phyloP scores from a whole-genome alignment of 2,888 invertebrate genomes.

The Branchellion lobata region DNA sequence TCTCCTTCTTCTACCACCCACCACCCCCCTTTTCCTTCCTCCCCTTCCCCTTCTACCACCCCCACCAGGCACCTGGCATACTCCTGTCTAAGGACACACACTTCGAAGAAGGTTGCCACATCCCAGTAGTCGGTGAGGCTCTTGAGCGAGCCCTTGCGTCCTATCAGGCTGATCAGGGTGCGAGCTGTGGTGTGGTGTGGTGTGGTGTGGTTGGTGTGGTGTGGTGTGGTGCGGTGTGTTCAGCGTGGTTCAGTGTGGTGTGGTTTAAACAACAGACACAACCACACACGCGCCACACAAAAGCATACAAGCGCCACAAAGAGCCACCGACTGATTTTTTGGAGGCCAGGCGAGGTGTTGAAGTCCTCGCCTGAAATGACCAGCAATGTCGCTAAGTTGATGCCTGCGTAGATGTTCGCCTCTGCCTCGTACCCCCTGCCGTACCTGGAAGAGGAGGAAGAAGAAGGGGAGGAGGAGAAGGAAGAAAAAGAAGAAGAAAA shows the following conservation, averaged over 20 bases:
- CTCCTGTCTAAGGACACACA: slow-evolving; percentile 93
- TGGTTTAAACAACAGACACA: not conserved
- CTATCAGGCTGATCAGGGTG: slow-evolving; percentile 92
- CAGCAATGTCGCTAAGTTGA: slow-evolving; percentile 92
- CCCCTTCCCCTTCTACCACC: too few species aligned
- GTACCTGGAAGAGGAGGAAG: slow-evolving; percentile 71
- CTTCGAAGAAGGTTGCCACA: slow-evolving; percentile 98
- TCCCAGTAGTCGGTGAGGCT: slow-evolving; percentile 94
- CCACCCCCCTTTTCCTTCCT: too few species aligned
- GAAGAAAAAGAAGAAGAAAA: too few species aligned
- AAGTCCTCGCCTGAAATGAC: slow-evolving; percentile 96
- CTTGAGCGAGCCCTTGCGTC: slow-evolving; percentile 90
- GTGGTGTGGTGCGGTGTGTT: too few species aligned
- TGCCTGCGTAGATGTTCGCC: slow-evolving; percentile 97
- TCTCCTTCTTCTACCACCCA: too few species aligned
- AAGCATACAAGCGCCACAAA: too few species aligned
- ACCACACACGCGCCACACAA: not conserved
- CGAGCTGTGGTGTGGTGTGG: too few species aligned
- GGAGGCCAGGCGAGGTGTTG: slow-evolving; percentile 65
- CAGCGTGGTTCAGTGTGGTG: not conserved
- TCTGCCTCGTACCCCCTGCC: slow-evolving; percentile 92
- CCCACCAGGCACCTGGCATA: slow-evolving; percentile 65
- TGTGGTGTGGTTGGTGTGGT: too few species aligned
- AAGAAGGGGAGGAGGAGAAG: too few species aligned
- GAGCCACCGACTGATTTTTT: slow-evolving; percentile 73